phyloP scores from a whole-genome alignment of 2,888 invertebrate genomes.

The Oscheius myriophilus region DNA sequence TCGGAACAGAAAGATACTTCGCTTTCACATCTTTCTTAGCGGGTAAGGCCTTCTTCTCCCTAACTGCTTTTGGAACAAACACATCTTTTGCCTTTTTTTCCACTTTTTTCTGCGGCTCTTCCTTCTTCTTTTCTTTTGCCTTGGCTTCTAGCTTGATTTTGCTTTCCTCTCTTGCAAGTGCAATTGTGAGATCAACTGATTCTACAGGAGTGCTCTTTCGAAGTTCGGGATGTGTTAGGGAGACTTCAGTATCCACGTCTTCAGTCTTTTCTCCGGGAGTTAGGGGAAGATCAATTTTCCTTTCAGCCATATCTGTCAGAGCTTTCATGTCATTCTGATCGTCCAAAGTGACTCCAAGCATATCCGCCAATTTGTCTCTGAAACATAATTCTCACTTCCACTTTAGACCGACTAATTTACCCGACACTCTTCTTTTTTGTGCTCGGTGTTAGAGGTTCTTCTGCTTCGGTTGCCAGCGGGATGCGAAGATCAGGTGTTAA shows the following conservation, averaged over 20 bases:
- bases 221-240: background rate
- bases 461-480: too few species aligned
- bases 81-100: slow-evolving; percentile 2
- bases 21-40: background rate
- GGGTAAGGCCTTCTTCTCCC: background rate
- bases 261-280: slow-evolving; percentile 16
- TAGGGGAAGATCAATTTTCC: slow-evolving; percentile 46
- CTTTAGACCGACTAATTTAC: background rate
- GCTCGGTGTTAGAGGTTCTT: background rate
- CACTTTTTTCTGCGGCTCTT: slow-evolving; percentile 1
- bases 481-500: too few species aligned
- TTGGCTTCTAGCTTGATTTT: background rate
- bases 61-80: slow-evolving; percentile 16
- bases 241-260: background rate
- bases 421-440: slow-evolving; percentile 10
- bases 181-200: background rate
- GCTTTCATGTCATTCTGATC: slow-evolving; percentile 36
- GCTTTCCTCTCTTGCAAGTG: background rate
- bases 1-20: slow-evolving; percentile 1
- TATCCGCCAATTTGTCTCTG: slow-evolving; percentile 47
- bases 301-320: slow-evolving; percentile 43
- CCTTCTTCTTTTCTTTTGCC: slow-evolving; percentile 11
- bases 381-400: slow-evolving; percentile 8
- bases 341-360: slow-evolving; percentile 41
- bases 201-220: background rate